phyloP scores from a whole-genome alignment of 1,140 invertebrate genomes.

The Geopemphigus sp. region DNA sequence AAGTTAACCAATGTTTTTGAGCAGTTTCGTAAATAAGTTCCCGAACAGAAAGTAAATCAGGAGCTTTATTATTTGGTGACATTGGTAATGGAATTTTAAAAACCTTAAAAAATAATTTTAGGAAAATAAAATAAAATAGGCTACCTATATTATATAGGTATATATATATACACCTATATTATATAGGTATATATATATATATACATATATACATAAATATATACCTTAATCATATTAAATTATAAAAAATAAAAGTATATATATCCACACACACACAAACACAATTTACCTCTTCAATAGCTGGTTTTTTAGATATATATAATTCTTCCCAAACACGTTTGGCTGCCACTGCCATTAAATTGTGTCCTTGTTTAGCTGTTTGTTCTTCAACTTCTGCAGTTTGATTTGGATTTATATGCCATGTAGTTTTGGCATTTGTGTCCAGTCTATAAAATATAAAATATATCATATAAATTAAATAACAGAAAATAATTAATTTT shows the following conservation, averaged over 20 bases:
- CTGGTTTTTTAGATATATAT: slow-evolving; percentile 93
- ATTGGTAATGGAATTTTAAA: slow-evolving; percentile 58
- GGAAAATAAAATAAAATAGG: neutral
- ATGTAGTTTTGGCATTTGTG: slow-evolving; percentile 75
- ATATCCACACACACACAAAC: neutral
- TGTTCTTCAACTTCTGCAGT: slow-evolving; percentile 53
- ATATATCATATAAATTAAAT: slow-evolving; percentile 40
- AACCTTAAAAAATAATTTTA: slow-evolving; percentile 15
- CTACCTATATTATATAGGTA: neutral
- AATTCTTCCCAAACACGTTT: slow-evolving; percentile 95
- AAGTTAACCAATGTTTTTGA: slow-evolving; percentile 83
- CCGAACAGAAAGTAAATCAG: slow-evolving; percentile 72
- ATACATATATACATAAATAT: neutral
- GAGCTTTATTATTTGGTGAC: slow-evolving; percentile 72
- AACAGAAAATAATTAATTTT: neutral
- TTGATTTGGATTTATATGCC: slow-evolving; percentile 85
- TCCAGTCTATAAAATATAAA: slow-evolving; percentile 59
- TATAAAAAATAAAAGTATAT: no score
- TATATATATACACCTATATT: no score
- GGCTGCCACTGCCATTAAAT: slow-evolving; percentile 85
- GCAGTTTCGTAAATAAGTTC: slow-evolving; percentile 84
- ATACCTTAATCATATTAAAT: slow-evolving; percentile 58
- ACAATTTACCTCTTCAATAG: slow-evolving; percentile 71
- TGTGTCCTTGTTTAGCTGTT: slow-evolving; percentile 63
- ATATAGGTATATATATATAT: no score